These are phyloP conservation scores for Coryphaenoides rupestris DNA, from an alignment of 2,113 vertebrate genomes.

Conservation along the genomic window DNA sequence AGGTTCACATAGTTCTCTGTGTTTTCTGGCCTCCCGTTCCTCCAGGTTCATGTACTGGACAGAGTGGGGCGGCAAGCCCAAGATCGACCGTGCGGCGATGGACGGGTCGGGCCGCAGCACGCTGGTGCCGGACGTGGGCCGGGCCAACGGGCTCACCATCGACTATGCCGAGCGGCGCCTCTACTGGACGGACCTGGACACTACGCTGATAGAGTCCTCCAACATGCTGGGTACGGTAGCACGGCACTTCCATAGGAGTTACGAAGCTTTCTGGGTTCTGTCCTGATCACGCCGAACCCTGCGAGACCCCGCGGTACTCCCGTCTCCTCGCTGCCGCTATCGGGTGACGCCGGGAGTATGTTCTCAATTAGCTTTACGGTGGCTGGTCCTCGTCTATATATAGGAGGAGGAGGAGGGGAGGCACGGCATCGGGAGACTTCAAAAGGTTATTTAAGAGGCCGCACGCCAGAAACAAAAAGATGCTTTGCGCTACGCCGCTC, in stretches of 20 bases:
- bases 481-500: conserved; percentile 7
- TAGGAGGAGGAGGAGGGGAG: background rate
- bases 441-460: conserved; percentile 17
- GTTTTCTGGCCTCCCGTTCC: background rate
- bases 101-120: conserved; percentile 88
- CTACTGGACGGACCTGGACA: conserved; percentile 96
- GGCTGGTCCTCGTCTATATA: conserved; percentile 11
- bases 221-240: conserved; percentile 87
- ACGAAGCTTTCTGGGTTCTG: too few species aligned
- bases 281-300: background rate
- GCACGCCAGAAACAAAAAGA: conserved; percentile 33
- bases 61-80: conserved; percentile 94
- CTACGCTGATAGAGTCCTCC: conserved; percentile 93
- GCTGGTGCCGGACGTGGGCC: conserved; percentile 87
- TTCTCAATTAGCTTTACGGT: conserved; percentile 18
- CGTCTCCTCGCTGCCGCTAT: background rate
- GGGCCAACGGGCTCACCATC: conserved; percentile 93
- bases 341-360: conserved; percentile 19
- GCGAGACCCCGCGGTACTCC: background rate
- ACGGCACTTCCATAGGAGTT: too few species aligned
- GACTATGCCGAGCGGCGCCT: conserved; percentile 91
- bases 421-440: background rate
- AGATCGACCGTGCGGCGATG: conserved; percentile 94
- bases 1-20: conserved; percentile 89
- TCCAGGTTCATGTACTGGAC: conserved; percentile 97